Conservation (phyloP, 2,113 vertebrate genomes). For the Misgurnus anguillicaudatus region DNA sequence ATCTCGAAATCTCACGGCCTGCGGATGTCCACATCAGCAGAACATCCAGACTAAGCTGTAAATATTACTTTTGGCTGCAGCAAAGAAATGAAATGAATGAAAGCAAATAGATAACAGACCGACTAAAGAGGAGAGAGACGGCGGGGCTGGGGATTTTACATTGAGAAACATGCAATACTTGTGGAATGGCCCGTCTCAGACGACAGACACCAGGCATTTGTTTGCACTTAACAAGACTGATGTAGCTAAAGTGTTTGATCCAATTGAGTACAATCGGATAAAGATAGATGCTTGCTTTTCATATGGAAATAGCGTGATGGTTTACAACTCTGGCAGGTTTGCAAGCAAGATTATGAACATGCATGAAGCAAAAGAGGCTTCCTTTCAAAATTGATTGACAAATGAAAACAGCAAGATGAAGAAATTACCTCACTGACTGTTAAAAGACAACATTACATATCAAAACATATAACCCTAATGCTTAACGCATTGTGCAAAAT, state of each 20-base stretch:
- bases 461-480: too few relatives aligned
- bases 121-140: slow-evolving; percentile 48
- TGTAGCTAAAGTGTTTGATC: slow-evolving; percentile 21
- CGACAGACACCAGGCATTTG: slow-evolving; percentile 28
- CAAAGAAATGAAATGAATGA: slow-evolving; percentile 18
- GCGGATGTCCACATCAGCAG: slow-evolving; percentile 44
- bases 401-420: not conserved
- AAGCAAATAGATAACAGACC: slow-evolving; percentile 30
- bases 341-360: not conserved
- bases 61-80: slow-evolving; percentile 56
- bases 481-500: too few relatives aligned
- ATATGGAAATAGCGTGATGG: not conserved
- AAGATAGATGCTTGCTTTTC: not conserved
- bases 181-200: slow-evolving; percentile 11
- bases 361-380: slow-evolving; percentile 6
- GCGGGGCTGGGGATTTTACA: slow-evolving; percentile 2
- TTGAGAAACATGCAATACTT: slow-evolving; percentile 48
- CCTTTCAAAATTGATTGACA: not conserved
- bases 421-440: not conserved
- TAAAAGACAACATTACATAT: too few relatives aligned
- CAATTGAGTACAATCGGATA: not conserved
- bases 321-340: not conserved
- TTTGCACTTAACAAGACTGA: slow-evolving; percentile 19
- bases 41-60: slow-evolving; percentile 50
- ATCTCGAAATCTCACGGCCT: slow-evolving; percentile 28